Conservation (phyloP, 2,888 invertebrate species). For the Aphrophora alni region DNA sequence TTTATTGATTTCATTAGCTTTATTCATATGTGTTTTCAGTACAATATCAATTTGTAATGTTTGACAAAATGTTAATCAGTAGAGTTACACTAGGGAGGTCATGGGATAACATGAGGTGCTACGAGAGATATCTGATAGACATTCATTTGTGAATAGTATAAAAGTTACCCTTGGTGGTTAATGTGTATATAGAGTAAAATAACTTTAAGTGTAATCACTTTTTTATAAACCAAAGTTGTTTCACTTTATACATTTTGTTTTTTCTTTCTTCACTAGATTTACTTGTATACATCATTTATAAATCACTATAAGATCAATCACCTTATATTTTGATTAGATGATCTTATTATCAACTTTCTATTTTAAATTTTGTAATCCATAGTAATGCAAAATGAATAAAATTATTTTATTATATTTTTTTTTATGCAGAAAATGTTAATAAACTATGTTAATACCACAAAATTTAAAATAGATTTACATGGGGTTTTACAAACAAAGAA, state of each 20-base stretch:
- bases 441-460: no score
- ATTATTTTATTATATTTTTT: no score
- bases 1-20: background rate
- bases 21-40: background rate
- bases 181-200: background rate
- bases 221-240: background rate
- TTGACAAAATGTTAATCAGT: no score
- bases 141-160: background rate
- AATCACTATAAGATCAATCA: no score
- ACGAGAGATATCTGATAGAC: background rate
- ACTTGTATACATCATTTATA: no score
- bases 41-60: background rate
- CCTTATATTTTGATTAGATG: no score
- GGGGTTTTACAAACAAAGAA: no score
- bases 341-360: no score
- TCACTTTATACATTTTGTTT: background rate
- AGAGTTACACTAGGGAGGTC: background rate
- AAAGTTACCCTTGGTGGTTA: background rate
- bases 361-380: no score
- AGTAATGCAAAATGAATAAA: no score
- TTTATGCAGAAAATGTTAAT: no score
- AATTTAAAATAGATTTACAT: no score
- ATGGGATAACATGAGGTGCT: background rate
- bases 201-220: background rate
- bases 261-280: background rate